A percentile compares a stretch with the other conserved stretches of the same genome.
Conservation (phyloP, 2,888 invertebrate genomes). For the Nymphalis polychloros region DNA sequence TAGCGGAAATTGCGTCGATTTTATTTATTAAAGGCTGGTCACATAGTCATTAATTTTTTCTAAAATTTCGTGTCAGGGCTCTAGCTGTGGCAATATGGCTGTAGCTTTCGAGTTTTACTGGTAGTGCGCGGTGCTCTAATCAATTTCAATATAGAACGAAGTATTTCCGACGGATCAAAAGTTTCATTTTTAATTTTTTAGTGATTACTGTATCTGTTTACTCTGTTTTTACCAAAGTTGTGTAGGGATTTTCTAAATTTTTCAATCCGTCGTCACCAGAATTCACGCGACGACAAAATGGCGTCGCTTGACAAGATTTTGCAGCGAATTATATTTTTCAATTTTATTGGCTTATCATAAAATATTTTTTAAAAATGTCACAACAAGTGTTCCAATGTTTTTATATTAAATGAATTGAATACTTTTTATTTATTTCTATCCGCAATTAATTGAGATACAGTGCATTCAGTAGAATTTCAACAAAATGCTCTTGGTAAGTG, state of each 20-base stretch:
- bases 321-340: conserved; percentile 73
- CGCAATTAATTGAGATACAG: conserved; percentile 63
- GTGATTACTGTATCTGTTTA: conserved; percentile 69
- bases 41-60: conserved; percentile 43
- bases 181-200: conserved; percentile 76
- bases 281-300: conserved; percentile 82
- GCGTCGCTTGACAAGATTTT: conserved; percentile 81
- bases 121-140: conserved; percentile 78
- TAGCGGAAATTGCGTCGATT: conserved; percentile 46
- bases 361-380: conserved; percentile 56
- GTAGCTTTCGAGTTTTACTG: conserved; percentile 78
- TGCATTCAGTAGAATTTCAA: conserved; percentile 66
- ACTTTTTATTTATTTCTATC: conserved; percentile 54
- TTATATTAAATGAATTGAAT: conserved; percentile 60
- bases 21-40: conserved; percentile 42
- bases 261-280: conserved; percentile 79
- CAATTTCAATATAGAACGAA: conserved; percentile 69
- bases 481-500: conserved; percentile 81
- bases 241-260: conserved; percentile 66
- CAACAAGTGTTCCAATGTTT: conserved; percentile 56
- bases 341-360: conserved; percentile 61
- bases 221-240: conserved; percentile 62
- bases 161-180: conserved; percentile 74
- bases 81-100: conserved; percentile 73
- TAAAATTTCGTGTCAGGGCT: conserved; percentile 42